Base-by-base conservation (phyloP, 2,797 vertebrate genomes). In the Myripristis jacobus region DNA sequence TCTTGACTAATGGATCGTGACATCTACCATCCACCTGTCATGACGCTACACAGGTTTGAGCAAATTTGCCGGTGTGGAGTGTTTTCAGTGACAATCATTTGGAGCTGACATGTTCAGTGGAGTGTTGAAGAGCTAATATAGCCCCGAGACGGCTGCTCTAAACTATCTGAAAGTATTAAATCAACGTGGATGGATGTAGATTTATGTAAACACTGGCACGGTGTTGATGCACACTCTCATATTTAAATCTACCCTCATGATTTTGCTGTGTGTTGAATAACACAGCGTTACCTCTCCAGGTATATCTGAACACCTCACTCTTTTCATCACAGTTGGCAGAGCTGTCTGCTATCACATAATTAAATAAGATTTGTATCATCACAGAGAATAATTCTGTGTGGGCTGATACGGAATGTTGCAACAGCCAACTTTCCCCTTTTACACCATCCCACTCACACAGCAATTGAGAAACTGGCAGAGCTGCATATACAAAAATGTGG, bases 311-410 rank as follows among this genome's bases (percentile, higher is more conserved):
- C 88, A 83, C 78, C 77, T 82, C 74, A 44, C 66, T 81, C 62
- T 65, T 84, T 83, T 89, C 86, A 85, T 82, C 59, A 10, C 11
- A 25, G 38, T 72, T 76, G 84, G 79, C 77, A 78, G 83, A 86
- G 77, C 76, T 55, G 70, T 69, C 43, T 1, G 77, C 73, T 59
- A 66, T 72, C 85, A 65, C 81, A 83, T 88, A 72, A 88, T 90
- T 87, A 87, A 89, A 81, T 61, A 77, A 82, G 84, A 91, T 92
- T 87, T 68, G 84, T 83, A 88, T 90, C 87, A 87, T 86, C 84
- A 83, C 87, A 86, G 69, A 73, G 88, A 87, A 89, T 86, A 69
- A 85, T 80, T 88, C 79, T 64, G 82, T 79, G 89, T 89, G 87
- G 89, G 91, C 75, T 57, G 88, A 76, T 80, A 81, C 86, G 12